These are phyloP conservation scores for Physeter macrocephalus DNA, from an alignment of 2,113 vertebrate species.

Conservation along the genomic window DNA sequence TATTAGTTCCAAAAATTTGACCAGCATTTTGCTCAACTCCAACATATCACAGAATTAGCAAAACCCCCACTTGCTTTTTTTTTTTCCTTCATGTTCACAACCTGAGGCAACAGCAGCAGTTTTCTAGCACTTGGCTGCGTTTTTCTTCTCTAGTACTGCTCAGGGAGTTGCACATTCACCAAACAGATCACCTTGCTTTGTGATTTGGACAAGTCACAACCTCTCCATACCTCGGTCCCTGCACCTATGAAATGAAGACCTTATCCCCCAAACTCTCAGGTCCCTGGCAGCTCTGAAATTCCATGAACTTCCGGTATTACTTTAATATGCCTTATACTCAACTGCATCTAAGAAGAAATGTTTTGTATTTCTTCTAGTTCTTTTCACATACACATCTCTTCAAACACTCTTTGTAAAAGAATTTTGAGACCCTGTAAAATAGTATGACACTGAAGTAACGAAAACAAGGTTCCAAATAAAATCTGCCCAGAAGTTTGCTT, in stretches of 20 bases:
- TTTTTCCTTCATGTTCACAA: neutral
- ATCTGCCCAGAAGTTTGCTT: neutral
- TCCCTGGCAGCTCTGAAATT: neutral
- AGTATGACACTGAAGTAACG: neutral
- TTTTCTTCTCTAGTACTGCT: neutral
- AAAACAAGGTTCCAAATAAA: neutral
- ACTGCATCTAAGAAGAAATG: neutral
- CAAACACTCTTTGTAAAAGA: neutral
- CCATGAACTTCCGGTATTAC: neutral
- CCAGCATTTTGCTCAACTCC: neutral
- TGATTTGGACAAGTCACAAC: neutral
- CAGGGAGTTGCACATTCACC: rapidly evolving
- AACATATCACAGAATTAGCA: neutral
- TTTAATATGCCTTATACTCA: neutral
- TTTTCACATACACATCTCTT: neutral
- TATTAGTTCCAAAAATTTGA: neutral
- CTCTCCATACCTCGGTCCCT: neutral
- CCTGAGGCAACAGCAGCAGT: neutral
- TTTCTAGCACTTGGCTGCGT: neutral
- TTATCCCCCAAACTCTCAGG: neutral
- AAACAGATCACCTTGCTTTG: neutral
- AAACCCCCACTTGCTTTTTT: neutral
- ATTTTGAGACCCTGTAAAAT: neutral
- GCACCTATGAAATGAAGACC: neutral
- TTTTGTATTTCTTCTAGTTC: neutral